phyloP scores from a whole-genome alignment of 2,888 invertebrate genomes.

The Uloborus plumipes region DNA sequence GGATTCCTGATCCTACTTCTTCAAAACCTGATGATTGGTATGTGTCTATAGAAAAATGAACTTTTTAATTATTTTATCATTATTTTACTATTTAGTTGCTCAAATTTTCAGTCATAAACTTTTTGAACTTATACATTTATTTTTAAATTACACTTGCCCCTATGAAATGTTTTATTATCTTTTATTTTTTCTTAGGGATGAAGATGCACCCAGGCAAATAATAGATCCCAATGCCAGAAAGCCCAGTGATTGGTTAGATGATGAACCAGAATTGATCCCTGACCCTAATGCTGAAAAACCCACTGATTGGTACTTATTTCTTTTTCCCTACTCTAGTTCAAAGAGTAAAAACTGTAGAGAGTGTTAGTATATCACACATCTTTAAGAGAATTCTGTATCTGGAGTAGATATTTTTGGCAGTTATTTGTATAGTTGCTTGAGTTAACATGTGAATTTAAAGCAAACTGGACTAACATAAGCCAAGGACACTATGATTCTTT shows the following conservation, averaged over 20 bases:
- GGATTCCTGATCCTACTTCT: slow-evolving; percentile 85
- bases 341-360: too few relatives aligned
- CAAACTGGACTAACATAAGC: too few relatives aligned
- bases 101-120: too few relatives aligned
- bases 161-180: neutral
- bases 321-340: too few relatives aligned
- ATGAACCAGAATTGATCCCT: slow-evolving; percentile 85
- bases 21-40: slow-evolving; percentile 90
- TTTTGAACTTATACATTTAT: neutral
- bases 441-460: too few relatives aligned
- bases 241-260: slow-evolving; percentile 93
- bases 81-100: neutral
- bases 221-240: slow-evolving; percentile 85
- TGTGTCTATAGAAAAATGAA: neutral
- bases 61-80: too few relatives aligned
- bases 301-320: slow-evolving; percentile 81
- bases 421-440: too few relatives aligned
- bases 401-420: too few relatives aligned
- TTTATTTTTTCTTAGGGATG: slow-evolving; percentile 77
- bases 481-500: too few relatives aligned
- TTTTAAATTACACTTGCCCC: neutral
- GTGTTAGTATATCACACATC: too few relatives aligned
- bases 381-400: too few relatives aligned
- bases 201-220: slow-evolving; percentile 90
- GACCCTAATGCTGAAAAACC: slow-evolving; percentile 92